Evolutionary conservation across 2,888 invertebrate species (phyloP).

Genomic region (Drosophila borealis): DNA sequence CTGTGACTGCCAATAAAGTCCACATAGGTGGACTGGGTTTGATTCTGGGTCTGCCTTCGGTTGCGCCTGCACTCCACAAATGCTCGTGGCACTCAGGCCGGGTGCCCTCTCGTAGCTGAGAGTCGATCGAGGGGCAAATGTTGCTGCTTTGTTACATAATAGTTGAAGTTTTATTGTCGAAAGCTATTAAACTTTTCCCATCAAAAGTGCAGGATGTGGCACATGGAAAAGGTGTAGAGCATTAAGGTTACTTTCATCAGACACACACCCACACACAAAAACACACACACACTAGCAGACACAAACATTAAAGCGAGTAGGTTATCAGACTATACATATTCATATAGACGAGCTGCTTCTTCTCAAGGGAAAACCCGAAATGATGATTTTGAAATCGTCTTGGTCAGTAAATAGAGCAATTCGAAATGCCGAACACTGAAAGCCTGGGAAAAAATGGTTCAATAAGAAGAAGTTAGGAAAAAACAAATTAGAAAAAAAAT

Average conservation of each 20-base stretch:
- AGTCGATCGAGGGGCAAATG: conserved; percentile 70
- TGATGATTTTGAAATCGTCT: conserved; percentile 46
- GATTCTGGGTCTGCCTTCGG: conserved; percentile 2
- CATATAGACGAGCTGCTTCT: conserved; percentile 32
- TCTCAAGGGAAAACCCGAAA: conserved; percentile 18
- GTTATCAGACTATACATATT: conserved; percentile 53
- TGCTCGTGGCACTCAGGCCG: neutral
- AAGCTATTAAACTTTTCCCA: conserved; percentile 82
- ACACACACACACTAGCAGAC: neutral
- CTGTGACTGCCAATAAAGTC: conserved; percentile 64
- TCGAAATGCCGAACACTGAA: conserved; percentile 8
- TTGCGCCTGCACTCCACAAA: conserved; percentile 25
- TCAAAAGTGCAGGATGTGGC: conserved; percentile 73
- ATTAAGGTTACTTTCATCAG: conserved; percentile 65
- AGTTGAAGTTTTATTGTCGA: conserved; percentile 81
- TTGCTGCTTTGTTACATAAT: conserved; percentile 76
- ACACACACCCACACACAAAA: neutral
- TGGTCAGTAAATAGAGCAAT: conserved; percentile 48
- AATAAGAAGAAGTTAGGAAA: conserved; percentile 7
- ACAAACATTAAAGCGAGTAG: conserved; percentile 22
- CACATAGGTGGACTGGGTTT: conserved; percentile 8
- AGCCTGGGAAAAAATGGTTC: neutral
- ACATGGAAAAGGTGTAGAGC: conserved; percentile 71
- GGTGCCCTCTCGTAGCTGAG: conserved; percentile 16
- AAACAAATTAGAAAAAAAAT: neutral